Conservation (phyloP, 1,140 invertebrate genomes). For the Diuraphis noxia region DNA sequence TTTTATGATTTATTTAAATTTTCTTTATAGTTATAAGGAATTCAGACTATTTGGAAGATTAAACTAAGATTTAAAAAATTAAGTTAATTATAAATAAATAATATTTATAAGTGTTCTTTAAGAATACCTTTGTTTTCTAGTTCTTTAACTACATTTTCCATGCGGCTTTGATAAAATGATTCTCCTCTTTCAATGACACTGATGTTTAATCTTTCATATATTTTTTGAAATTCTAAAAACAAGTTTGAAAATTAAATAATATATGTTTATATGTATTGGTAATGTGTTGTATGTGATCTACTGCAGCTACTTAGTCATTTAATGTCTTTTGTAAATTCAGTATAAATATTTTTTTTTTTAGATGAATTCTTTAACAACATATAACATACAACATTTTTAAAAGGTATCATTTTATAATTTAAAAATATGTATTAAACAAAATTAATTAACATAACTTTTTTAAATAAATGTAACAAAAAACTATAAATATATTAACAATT, state of each 20-base stretch:
- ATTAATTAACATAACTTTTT: too few species aligned
- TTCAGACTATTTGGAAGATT: neutral
- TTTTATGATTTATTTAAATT: neutral
- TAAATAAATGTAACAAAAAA: too few species aligned
- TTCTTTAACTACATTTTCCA: conserved; percentile 82
- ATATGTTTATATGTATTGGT: too few species aligned
- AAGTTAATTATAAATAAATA: neutral
- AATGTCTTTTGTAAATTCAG: too few species aligned
- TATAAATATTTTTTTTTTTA: too few species aligned
- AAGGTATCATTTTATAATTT: too few species aligned
- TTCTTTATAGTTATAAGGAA: neutral
- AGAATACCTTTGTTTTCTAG: conserved; percentile 70
- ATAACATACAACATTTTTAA: too few species aligned
- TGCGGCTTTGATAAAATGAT: conserved; percentile 95
- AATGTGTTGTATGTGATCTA: too few species aligned
- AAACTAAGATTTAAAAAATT: neutral
- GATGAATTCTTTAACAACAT: too few species aligned
- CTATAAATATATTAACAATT: too few species aligned
- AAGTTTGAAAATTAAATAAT: neutral
- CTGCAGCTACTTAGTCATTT: too few species aligned
- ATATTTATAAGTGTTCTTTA: neutral
- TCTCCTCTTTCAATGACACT: conserved; percentile 86
- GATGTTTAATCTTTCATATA: conserved; percentile 77
- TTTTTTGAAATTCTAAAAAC: conserved; percentile 80
- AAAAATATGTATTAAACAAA: too few species aligned